Percentiles rank a stretch among this genome's conserved stretches.
phyloP scores from a whole-genome alignment of 2,113 vertebrate species.

The Parotia lawesii region DNA sequence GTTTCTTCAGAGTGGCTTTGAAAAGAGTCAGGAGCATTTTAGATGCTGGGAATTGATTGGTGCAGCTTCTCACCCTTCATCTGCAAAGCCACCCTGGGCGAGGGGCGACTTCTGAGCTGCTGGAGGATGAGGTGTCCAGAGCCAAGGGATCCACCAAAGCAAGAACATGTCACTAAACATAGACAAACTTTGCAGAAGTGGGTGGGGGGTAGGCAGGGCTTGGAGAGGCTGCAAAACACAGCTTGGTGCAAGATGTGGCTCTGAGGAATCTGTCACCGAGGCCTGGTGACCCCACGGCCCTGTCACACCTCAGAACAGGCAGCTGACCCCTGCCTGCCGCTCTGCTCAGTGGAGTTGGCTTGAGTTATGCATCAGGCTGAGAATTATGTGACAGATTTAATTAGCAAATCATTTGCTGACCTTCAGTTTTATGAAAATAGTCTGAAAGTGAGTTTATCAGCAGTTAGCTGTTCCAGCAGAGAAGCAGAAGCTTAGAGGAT shows the following conservation, averaged over 20 bases:
- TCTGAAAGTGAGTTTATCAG: neutral
- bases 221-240: neutral
- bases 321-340: neutral
- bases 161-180: accelerated
- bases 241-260: neutral
- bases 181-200: neutral
- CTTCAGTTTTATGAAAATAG: neutral
- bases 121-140: neutral
- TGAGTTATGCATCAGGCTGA: neutral
- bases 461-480: neutral
- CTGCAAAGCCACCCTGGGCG: neutral
- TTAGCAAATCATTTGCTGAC: neutral
- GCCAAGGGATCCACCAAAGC: neutral
- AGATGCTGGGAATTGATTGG: neutral
- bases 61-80: neutral
- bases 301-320: neutral
- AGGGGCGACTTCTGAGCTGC: neutral
- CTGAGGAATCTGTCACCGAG: neutral
- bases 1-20: neutral
- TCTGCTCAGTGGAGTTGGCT: neutral
- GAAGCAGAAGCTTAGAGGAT: neutral
- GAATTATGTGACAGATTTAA: neutral
- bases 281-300: neutral
- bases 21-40: neutral
- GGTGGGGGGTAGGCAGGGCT: neutral